phyloP scores from a whole-genome alignment of 2,888 invertebrate genomes.

The Rhaphigaster nebulosa region DNA sequence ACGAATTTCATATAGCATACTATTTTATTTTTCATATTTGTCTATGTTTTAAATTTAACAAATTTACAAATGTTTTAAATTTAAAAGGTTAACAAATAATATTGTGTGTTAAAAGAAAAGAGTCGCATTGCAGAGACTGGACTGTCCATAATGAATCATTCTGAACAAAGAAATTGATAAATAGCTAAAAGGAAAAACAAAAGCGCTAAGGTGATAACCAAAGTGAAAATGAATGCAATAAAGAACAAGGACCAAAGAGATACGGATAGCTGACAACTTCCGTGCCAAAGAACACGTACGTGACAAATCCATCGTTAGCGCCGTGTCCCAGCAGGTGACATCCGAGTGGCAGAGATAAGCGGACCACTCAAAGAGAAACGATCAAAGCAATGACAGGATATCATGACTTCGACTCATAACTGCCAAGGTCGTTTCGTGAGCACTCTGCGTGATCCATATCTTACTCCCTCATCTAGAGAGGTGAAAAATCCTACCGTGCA shows the following conservation, averaged over 20 bases:
- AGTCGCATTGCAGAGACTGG: no score
- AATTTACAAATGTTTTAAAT: no score
- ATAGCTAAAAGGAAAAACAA: neutral
- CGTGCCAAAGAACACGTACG: constrained; percentile 1
- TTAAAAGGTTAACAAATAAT: no score
- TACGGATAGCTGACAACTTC: neutral
- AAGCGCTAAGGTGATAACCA: neutral
- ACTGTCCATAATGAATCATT: neutral
- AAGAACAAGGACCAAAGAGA: neutral
- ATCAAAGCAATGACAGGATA: constrained; percentile 15
- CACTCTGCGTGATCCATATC: constrained; percentile 29
- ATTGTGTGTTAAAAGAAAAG: no score
- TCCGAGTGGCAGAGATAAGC: constrained; percentile 24
- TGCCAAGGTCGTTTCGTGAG: constrained; percentile 20
- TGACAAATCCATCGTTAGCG: neutral
- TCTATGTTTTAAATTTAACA: no score
- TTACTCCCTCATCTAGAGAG: neutral
- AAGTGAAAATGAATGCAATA: neutral
- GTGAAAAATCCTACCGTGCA: constrained; percentile 16
- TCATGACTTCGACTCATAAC: constrained; percentile 22
- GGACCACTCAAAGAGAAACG: neutral
- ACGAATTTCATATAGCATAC: no score
- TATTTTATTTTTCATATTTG: no score
- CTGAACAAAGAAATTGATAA: neutral
- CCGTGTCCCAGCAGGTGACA: constrained; percentile 15